Percentiles rank a stretch among this genome's conserved stretches.
These are phyloP conservation scores for Kryphioiulus occultus DNA, from an alignment of 2,888 invertebrate species.

Conservation along the genomic window DNA sequence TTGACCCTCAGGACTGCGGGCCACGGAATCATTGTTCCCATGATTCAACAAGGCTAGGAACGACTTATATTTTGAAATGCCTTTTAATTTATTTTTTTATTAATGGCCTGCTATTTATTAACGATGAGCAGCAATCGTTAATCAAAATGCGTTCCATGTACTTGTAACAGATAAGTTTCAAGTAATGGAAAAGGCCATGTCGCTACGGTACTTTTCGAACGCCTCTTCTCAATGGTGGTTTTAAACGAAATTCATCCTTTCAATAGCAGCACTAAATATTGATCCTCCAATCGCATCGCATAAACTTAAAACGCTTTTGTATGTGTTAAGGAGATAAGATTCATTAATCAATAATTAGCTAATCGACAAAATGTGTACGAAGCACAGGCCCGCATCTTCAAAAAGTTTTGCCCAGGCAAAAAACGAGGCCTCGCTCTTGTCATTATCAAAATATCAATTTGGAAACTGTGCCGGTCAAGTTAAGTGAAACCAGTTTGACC, in stretches of 20 bases:
- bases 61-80: no score
- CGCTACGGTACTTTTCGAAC: background rate
- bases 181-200: background rate
- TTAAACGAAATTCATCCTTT: background rate
- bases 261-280: background rate
- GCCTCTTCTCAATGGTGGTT: background rate
- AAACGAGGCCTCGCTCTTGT: background rate
- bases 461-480: background rate
- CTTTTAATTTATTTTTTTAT: no score
- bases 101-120: no score
- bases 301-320: conserved; percentile 20
- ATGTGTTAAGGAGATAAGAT: conserved; percentile 5
- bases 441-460: conserved; percentile 31
- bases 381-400: background rate
- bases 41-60: no score
- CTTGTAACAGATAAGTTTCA: no score
- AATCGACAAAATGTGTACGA: background rate
- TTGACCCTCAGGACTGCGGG: no score
- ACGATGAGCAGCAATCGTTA: no score
- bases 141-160: no score
- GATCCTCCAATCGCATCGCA: conserved; percentile 6
- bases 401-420: background rate
- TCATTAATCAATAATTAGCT: conserved; percentile 36
- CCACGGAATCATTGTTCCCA: no score
- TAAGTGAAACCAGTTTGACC: conserved; percentile 24